Percentiles rank a stretch among this genome's conserved stretches.
Evolutionary conservation across 2,113 vertebrate species (phyloP).

Genomic region (Burhinus bistriatus): DNA sequence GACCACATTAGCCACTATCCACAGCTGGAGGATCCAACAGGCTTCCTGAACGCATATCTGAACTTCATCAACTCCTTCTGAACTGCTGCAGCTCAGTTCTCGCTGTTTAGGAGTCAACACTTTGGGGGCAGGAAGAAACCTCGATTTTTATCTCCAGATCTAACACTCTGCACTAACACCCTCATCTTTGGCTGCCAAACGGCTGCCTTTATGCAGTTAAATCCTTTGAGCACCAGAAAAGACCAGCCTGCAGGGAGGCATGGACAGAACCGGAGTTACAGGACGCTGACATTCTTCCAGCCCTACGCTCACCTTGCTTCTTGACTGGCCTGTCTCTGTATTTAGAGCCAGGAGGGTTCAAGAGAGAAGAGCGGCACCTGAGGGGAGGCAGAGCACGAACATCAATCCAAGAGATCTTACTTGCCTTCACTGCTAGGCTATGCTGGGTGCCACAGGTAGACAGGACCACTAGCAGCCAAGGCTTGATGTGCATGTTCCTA

Average conservation of each 20-base stretch:
- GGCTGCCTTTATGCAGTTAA: not conserved
- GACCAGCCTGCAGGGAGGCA: not conserved
- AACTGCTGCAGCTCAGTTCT: constrained; percentile 46
- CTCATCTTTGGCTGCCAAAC: not conserved
- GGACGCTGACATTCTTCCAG: not conserved
- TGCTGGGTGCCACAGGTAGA: fast-evolving
- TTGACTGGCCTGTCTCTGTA: not conserved
- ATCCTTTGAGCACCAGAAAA: not conserved
- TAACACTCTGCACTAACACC: not conserved
- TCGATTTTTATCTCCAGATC: not conserved
- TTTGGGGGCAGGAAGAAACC: not conserved
- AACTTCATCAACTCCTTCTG: constrained; percentile 96
- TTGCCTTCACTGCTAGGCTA: not conserved
- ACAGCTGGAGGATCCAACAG: constrained; percentile 92
- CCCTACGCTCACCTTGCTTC: not conserved
- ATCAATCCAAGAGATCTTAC: not conserved
- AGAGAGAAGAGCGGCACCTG: not conserved
- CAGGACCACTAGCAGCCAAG: not conserved
- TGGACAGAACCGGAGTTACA: not conserved
- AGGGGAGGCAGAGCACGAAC: not conserved
- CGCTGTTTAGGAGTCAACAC: fast-evolving
- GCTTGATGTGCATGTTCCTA: not conserved
- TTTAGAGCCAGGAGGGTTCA: not conserved
- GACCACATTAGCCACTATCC: constrained; percentile 96
- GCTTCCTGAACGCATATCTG: constrained; percentile 90